Conservation (phyloP, 2,113 vertebrate genomes). For the Neodontobutis hainanensis region DNA sequence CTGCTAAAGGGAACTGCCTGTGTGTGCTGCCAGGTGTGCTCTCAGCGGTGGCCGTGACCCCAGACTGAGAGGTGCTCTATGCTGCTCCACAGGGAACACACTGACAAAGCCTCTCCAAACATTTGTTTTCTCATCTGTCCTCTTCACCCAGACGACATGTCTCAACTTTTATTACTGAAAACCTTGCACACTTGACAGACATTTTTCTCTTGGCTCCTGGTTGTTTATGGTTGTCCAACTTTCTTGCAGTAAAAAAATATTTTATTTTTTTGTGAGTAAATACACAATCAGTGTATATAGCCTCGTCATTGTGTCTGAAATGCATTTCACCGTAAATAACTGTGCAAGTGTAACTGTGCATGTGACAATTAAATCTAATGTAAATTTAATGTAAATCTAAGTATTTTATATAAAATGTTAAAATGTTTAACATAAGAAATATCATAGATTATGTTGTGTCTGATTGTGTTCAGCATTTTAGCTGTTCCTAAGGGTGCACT, state of each 20-base stretch:
- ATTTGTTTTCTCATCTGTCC: conserved; percentile 63
- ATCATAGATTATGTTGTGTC: no score
- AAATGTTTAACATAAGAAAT: no score
- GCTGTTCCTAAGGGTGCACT: no score
- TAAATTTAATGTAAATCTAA: no score
- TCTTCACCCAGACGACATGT: conserved; percentile 32
- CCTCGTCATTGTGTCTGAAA: background rate
- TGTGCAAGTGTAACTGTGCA: no score
- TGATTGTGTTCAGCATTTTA: no score
- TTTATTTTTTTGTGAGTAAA: background rate
- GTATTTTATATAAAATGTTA: no score
- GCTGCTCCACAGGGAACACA: conserved; percentile 49
- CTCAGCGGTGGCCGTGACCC: conserved; percentile 64
- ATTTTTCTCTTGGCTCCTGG: conserved; percentile 21
- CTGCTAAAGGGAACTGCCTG: conserved; percentile 53
- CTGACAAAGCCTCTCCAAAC: conserved; percentile 53
- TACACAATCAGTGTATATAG: background rate
- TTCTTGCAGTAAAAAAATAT: background rate
- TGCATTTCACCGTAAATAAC: no score
- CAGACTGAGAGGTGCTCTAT: conserved; percentile 60
- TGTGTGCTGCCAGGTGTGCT: conserved; percentile 68
- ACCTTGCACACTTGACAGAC: conserved; percentile 21
- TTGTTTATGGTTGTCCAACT: background rate
- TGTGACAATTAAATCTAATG: no score
- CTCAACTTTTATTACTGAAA: conserved; percentile 38